phyloP scores from a whole-genome alignment of 2,888 invertebrate species.

The Nemoura dubitans region DNA sequence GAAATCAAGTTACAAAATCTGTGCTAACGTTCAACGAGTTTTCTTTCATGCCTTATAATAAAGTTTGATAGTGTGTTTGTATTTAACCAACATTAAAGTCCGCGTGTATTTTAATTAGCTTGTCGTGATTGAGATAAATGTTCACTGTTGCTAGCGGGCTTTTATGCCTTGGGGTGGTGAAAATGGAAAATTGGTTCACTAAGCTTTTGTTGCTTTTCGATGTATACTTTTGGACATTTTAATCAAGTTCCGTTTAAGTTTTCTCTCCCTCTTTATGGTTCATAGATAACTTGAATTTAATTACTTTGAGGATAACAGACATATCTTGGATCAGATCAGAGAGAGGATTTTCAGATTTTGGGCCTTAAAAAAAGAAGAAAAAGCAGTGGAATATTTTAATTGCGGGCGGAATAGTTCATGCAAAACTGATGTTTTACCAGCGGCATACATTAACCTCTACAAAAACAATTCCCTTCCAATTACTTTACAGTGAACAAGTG shows the following conservation, averaged over 20 bases:
- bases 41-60: neutral
- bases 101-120: neutral
- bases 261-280: neutral
- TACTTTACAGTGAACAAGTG: neutral
- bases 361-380: neutral
- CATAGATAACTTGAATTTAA: neutral
- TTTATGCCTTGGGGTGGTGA: neutral
- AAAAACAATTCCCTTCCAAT: neutral
- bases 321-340: neutral
- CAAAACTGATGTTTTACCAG: neutral
- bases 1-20: neutral
- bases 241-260: neutral
- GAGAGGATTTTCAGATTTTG: neutral
- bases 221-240: neutral
- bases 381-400: neutral
- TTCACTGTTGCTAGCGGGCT: neutral
- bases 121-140: neutral
- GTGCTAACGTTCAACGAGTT: neutral
- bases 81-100: neutral
- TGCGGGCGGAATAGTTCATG: neutral
- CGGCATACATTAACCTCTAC: neutral
- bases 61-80: conserved; percentile 4
- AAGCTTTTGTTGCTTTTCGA: neutral
- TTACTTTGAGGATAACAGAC: neutral
- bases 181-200: neutral